Conservation (phyloP, 2,797 vertebrate species). For the Sebastes jordani region DNA sequence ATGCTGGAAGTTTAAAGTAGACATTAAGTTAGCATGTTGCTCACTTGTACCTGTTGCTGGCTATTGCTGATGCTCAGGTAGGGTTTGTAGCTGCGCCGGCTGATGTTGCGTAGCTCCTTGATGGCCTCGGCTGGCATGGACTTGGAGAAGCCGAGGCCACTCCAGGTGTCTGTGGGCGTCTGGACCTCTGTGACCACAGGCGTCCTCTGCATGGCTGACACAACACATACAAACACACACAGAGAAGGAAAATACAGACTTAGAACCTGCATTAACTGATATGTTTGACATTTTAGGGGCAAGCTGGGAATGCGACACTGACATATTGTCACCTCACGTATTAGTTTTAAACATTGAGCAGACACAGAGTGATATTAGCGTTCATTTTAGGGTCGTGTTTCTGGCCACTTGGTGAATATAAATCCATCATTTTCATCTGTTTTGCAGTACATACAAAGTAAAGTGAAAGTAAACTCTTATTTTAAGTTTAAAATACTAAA, state of each 20-base stretch:
- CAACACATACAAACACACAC: constrained; percentile 2
- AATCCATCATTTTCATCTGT: background rate
- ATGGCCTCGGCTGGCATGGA: constrained; percentile 86
- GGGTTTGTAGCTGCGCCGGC: constrained; percentile 83
- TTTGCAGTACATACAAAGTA: background rate
- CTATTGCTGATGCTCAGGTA: constrained; percentile 71
- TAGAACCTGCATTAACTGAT: background rate
- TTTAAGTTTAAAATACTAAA: too few species aligned
- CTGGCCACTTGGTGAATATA: background rate
- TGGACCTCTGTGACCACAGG: constrained; percentile 85
- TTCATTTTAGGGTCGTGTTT: background rate
- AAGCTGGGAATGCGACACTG: background rate
- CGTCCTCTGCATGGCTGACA: constrained; percentile 85
- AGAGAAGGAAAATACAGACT: background rate
- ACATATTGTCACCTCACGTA: background rate
- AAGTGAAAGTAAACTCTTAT: too few species aligned
- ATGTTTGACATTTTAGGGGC: background rate
- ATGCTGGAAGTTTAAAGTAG: background rate
- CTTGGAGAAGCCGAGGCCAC: constrained; percentile 88
- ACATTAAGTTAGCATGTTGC: background rate
- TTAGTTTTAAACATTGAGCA: background rate
- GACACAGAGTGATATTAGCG: background rate
- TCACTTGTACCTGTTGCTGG: constrained; percentile 69
- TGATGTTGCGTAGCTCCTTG: constrained; percentile 82
- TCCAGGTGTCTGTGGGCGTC: constrained; percentile 87